Evolutionary conservation across 2,113 vertebrate species (phyloP).

Genomic region (Elachura formosa): DNA sequence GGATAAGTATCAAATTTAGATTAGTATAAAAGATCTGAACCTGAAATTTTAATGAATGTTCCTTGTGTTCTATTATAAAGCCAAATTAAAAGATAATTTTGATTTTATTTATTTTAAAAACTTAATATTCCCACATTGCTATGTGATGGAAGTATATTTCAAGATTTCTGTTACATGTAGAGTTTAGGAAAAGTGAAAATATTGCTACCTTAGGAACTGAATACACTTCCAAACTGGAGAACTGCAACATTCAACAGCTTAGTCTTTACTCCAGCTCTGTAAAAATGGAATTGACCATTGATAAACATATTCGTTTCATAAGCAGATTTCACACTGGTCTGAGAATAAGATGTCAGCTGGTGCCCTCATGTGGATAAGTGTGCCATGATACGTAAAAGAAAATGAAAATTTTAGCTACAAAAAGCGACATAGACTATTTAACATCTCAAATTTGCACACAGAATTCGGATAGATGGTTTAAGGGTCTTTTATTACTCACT

Average conservation of each 20-base stretch:
- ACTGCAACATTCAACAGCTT: neutral
- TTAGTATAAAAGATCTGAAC: neutral
- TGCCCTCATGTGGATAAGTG: conserved; percentile 72
- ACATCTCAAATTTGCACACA: neutral
- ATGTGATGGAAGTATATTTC: neutral
- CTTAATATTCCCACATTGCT: neutral
- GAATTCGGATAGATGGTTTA: neutral
- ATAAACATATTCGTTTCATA: neutral
- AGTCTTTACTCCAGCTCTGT: neutral
- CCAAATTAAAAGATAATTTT: neutral
- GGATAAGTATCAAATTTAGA: neutral
- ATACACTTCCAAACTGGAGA: neutral
- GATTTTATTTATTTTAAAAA: neutral
- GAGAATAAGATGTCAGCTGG: conserved; percentile 58
- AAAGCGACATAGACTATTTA: neutral
- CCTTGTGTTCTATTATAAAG: neutral
- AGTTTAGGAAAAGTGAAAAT: neutral
- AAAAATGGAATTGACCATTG: neutral
- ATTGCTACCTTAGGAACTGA: neutral
- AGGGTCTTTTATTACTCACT: neutral
- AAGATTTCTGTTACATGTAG: neutral
- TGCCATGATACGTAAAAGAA: neutral
- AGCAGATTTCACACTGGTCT: neutral
- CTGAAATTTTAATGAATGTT: neutral
- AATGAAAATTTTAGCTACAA: neutral